Evolutionary conservation across 2,888 invertebrate species (phyloP), one percentile per base, ranked within the genome.

Genomic region (Drosophila nr. perissopoda): DNA sequence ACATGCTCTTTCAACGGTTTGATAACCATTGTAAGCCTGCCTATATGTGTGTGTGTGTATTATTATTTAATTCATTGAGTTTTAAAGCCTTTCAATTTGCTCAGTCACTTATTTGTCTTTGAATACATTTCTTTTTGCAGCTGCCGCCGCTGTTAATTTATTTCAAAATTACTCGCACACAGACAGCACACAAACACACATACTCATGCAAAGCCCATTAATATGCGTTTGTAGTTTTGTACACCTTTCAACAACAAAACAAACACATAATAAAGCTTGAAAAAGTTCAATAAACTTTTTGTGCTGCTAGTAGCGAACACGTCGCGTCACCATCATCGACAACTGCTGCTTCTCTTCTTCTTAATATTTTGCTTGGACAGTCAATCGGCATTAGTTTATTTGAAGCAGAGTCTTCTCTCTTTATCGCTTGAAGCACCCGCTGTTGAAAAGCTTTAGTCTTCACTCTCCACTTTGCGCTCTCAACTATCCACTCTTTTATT

Each of bases 211-310:
- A 84, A 84, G 69, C 88, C 84, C 85, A 88, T 88, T 90, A 88
- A 88, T 88, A 88, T 88, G 87, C 87, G 82, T 63, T 70, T 73
- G 70, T 79, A 80, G 77, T 79, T 74, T 74, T 74, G 76, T 75
- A 82, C 77, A 88, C 88, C 83, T 85, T 74, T 70, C 70, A 54
- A 57, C 60, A 73, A 52, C 62, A 76, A 70, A 64, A 73, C 69
- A 62, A 48, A 49, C 52, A 57, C 68, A 82, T 83, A 82, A 86
- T 83, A 76, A 88, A 90, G 91, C 84, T 78, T 70, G 73, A 76
- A 81, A 78, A 87, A 91, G 91, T 91, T 91, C 91, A 91, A 91
- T 91, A 91, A 91, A 91, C 91, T 87, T 83, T 90, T 75, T 74
- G 8, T 46, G 79, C 65, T 62, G 88, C 57, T 57, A 58, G 63